Evolutionary conservation across 2,797 vertebrate species (phyloP).

Genomic region (Liparis tanakae): DNA sequence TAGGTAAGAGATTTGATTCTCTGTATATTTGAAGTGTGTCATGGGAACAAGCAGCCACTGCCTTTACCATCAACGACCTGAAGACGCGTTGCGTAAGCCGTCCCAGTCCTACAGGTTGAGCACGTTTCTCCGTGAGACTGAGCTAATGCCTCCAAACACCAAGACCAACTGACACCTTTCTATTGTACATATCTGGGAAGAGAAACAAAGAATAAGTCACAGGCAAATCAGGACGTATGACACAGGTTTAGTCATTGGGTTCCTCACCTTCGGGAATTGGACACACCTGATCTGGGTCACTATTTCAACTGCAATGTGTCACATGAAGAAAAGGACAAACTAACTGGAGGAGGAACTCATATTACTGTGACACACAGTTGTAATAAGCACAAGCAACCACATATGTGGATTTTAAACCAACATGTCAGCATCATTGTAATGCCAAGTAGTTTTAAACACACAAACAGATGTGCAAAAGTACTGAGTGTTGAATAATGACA

Average conservation of each 20-base stretch:
- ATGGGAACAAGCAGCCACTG: background rate
- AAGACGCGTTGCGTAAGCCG: fast-evolving
- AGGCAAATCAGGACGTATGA: background rate
- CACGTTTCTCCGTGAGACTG: constrained; percentile 27
- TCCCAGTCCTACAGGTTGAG: background rate
- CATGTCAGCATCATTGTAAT: background rate
- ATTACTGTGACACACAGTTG: background rate
- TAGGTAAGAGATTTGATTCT: background rate
- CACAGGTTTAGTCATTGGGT: constrained; percentile 22
- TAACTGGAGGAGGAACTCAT: background rate
- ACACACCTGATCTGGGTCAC: constrained; percentile 3
- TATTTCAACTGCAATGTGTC: background rate
- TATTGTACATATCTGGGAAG: background rate
- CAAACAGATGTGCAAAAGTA: too few species aligned
- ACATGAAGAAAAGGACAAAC: background rate
- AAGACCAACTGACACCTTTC: constrained; percentile 5
- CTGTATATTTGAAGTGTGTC: background rate
- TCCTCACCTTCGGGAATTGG: background rate
- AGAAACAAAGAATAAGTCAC: background rate
- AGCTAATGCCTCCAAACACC: background rate
- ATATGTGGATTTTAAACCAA: background rate
- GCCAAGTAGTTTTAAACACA: background rate
- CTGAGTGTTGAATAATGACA: background rate
- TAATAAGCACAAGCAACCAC: background rate
- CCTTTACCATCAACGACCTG: background rate